phyloP scores from a whole-genome alignment of 2,888 invertebrate species.

The Luperina nickerlii region DNA sequence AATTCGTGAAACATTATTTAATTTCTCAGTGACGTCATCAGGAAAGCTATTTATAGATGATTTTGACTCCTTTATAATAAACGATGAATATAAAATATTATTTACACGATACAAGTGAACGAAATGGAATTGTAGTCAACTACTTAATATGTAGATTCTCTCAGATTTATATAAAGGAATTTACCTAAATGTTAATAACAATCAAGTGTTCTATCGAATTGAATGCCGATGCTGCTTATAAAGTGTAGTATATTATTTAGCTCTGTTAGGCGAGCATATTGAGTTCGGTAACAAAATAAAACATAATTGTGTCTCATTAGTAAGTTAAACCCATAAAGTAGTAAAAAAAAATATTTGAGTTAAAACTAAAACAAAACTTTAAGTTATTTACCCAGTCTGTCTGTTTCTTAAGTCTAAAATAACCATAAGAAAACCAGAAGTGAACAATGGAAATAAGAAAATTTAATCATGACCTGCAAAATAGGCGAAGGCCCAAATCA shows the following conservation, averaged over 20 bases:
- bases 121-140: constrained; percentile 6
- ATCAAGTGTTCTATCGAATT: not conserved
- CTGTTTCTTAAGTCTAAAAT: not conserved
- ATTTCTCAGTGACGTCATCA: constrained; percentile 7
- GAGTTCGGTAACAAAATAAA: not conserved
- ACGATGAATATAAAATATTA: constrained; percentile 23
- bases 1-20: not conserved
- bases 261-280: not conserved
- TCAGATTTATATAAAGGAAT: not conserved
- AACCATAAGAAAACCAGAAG: not conserved
- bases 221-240: not conserved
- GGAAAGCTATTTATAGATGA: constrained; percentile 23
- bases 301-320: not conserved
- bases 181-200: not conserved
- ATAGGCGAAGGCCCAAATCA: not conserved
- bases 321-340: too few relatives aligned
- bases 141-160: constrained; percentile 17
- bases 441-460: not conserved
- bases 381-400: not conserved
- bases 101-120: constrained; percentile 20
- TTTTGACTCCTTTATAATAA: constrained; percentile 14
- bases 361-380: not conserved
- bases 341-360: too few relatives aligned
- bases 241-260: not conserved
- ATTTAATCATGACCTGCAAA: not conserved